Evolutionary conservation across 2,113 vertebrate species (phyloP), one percentile per base, ranked within the genome.

Genomic region (Corvus moneduloides): DNA sequence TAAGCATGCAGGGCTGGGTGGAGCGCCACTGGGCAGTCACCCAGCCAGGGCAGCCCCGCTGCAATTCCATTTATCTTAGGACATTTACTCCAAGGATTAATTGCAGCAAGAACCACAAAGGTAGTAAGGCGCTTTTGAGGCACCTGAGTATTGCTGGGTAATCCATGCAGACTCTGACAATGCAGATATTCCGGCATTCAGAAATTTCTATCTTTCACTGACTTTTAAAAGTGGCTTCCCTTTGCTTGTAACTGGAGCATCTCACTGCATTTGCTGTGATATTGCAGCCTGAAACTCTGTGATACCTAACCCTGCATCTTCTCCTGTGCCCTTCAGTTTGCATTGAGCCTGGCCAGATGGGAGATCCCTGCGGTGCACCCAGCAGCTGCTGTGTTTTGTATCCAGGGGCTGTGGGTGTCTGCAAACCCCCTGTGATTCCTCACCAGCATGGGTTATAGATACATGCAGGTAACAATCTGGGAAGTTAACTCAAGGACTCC

Each of bases 1-100:
- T 35, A 69, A 83, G 71, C 67, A 91, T 32, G 71, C 43, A 69
- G 77, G 77, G 74, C 37, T 83, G 93, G 81, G 91, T 91, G 93
- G 89, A 93, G 91, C 0, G 0, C 58, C 3, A 12, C 91, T 87
- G 89, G 93, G 81, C 89, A 18, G 2, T 32, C 79, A 93, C 72
- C 90, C 90, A 85, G 88, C 17, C 71, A 76, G 79, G 85, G 52
- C 87, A 95, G 87, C 62, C 84, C 37, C 0, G 0, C 49, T 91
- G 81, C 54, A 79, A 68, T 94, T 91, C 66, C 87, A 69, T 69
- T 95, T 72, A 33, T 93, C 74, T 67, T 51, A 92, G 56, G 62
- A 61, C 54, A 82, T 44, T 92, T 68, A 69, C 62, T 87, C 66
- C 84, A 62, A 71, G 56, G 58, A 68, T 49, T 93, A 61, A 85